Percentiles rank a stretch among this genome's conserved stretches.
phyloP scores from a whole-genome alignment of 2,888 invertebrate genomes.

The Carabus problematicus region DNA sequence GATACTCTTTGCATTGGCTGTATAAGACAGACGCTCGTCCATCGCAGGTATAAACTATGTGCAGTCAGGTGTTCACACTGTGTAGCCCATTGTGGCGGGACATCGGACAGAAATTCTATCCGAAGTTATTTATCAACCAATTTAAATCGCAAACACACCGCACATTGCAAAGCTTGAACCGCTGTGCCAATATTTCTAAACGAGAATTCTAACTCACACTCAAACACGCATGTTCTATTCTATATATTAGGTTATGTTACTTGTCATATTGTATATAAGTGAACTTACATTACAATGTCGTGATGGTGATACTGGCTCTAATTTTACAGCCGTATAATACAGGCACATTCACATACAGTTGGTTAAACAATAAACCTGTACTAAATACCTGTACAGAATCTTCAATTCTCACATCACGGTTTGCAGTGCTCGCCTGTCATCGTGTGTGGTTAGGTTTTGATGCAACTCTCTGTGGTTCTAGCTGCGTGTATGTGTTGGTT shows the following conservation, averaged over 20 bases:
- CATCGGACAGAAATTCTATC: slow-evolving; percentile 47
- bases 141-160: slow-evolving; percentile 50
- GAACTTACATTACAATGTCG: background rate
- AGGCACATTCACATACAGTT: background rate
- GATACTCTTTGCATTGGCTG: no score
- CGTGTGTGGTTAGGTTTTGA: slow-evolving; percentile 28
- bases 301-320: background rate
- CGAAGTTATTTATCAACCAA: slow-evolving; percentile 50
- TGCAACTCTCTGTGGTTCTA: no score
- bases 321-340: background rate
- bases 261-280: background rate
- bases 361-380: background rate
- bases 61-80: slow-evolving; percentile 48
- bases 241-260: background rate
- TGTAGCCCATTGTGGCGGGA: slow-evolving; percentile 47
- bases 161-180: slow-evolving; percentile 38
- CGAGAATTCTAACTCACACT: background rate
- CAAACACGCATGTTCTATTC: background rate
- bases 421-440: slow-evolving; percentile 2
- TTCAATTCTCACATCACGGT: no score
- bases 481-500: no score
- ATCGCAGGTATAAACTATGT: slow-evolving; percentile 41
- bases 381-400: no score
- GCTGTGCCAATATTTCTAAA: slow-evolving; percentile 56
- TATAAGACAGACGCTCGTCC: no score